phyloP scores from a whole-genome alignment of 2,797 vertebrate genomes.

The Aeoliscus strigatus region DNA sequence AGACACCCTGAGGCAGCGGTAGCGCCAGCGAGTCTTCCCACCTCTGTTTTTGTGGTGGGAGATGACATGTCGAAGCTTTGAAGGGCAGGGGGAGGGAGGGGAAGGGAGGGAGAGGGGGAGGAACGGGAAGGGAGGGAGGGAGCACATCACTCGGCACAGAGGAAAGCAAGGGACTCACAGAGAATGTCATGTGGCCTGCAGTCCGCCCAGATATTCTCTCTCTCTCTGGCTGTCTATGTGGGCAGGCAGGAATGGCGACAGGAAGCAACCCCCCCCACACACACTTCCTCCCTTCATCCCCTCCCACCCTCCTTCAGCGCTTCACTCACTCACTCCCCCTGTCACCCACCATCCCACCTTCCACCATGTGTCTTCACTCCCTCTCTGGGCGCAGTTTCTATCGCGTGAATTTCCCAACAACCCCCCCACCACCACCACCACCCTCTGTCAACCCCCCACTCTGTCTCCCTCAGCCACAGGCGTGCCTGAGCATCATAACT shows the following conservation, averaged over 20 bases:
- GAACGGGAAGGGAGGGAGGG: constrained; percentile 58
- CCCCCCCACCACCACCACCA: not conserved
- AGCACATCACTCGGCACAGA: constrained; percentile 68
- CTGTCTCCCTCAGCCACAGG: constrained; percentile 41
- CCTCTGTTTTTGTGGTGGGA: constrained; percentile 87
- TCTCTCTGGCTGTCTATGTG: constrained; percentile 73
- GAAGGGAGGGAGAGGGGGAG: constrained; percentile 69
- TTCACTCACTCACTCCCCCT: constrained; percentile 43
- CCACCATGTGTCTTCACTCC: constrained; percentile 9
- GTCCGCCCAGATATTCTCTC: constrained; percentile 68
- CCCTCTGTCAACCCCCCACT: constrained; percentile 1
- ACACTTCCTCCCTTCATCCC: constrained; percentile 41
- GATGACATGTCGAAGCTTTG: constrained; percentile 85
- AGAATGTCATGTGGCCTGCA: constrained; percentile 81
- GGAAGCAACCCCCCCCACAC: constrained; percentile 58
- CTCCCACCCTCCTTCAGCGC: constrained; percentile 47
- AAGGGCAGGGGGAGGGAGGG: constrained; percentile 78
- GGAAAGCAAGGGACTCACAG: constrained; percentile 63
- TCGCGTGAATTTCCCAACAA: constrained; percentile 29
- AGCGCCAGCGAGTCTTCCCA: constrained; percentile 87
- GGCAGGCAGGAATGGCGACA: constrained; percentile 78
- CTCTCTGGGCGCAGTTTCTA: constrained; percentile 26
- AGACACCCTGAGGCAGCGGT: constrained; percentile 84
- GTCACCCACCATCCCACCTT: constrained; percentile 28
- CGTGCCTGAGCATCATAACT: constrained; percentile 59